phyloP scores from a whole-genome alignment of 92 coral and sea anemone species.

The Epizoanthus rinbou region DNA sequence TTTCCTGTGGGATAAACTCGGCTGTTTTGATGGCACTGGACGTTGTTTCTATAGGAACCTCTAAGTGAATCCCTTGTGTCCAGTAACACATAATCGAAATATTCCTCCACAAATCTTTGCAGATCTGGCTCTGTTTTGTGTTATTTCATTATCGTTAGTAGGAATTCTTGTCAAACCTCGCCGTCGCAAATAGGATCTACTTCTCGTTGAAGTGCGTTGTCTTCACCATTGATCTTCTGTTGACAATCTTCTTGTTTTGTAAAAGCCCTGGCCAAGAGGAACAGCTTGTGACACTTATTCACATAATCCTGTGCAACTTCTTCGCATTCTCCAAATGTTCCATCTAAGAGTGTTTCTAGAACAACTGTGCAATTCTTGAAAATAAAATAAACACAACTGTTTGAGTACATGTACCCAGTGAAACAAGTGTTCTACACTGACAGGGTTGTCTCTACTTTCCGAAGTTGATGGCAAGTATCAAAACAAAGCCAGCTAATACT shows the following conservation, averaged over 20 bases:
- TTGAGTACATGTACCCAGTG: neutral
- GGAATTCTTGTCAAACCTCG: constrained; percentile 37
- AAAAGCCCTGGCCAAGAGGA: constrained; percentile 76
- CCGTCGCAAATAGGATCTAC: constrained; percentile 76
- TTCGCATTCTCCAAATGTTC: constrained; percentile 91
- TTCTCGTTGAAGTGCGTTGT: constrained; percentile 17
- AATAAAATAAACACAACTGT: neutral
- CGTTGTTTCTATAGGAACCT: too few species aligned
- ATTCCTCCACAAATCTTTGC: too few species aligned
- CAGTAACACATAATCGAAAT: too few species aligned
- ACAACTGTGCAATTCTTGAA: constrained; percentile 81
- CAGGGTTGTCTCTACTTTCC: neutral
- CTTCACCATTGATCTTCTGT: constrained; percentile 31
- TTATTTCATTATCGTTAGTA: neutral
- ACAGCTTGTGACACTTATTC: constrained; percentile 79
- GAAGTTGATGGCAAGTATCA: too few species aligned
- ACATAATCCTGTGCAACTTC: constrained; percentile 74
- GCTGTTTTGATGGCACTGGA: too few species aligned
- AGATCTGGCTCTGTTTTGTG: too few species aligned
- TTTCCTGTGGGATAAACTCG: too few species aligned
- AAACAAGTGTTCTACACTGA: neutral
- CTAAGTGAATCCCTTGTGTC: too few species aligned
- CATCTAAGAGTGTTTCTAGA: constrained; percentile 72
- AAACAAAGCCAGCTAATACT: too few species aligned
- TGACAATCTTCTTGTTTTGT: constrained; percentile 57